phyloP scores from a whole-genome alignment of 2,888 invertebrate genomes.

The Phyto melanocephala region DNA sequence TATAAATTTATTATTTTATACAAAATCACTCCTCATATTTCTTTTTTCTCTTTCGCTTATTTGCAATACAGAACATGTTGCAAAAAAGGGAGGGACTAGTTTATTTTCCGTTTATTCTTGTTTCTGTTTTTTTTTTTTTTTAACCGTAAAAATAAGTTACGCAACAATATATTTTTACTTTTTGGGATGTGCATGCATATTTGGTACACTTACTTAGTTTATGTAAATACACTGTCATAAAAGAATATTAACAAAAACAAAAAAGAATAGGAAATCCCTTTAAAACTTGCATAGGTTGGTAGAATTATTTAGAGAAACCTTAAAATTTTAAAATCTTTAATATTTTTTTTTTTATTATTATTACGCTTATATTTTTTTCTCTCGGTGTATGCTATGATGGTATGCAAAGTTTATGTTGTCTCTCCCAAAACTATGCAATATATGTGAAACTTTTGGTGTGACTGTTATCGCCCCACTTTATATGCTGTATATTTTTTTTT shows the following conservation, averaged over 20 bases:
- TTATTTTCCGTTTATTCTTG: neutral
- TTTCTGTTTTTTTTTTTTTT: constrained; percentile 14
- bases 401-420: constrained; percentile 38
- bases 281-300: too few relatives aligned
- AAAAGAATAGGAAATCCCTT: neutral
- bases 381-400: constrained; percentile 1
- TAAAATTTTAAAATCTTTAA: too few relatives aligned
- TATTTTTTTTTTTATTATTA: too few relatives aligned
- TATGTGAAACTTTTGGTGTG: constrained; percentile 42
- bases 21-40: too few relatives aligned
- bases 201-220: neutral
- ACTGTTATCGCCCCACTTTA: constrained; percentile 35
- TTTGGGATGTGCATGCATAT: constrained; percentile 25
- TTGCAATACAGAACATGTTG: constrained; percentile 12
- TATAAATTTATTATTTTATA: constrained; percentile 2
- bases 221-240: neutral
- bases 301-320: too few relatives aligned
- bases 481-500: constrained; percentile 42
- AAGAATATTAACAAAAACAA: neutral
- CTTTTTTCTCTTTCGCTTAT: neutral
- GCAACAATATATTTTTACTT: constrained; percentile 40
- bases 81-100: constrained; percentile 2
- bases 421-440: constrained; percentile 60
- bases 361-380: neutral
- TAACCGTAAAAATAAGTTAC: neutral